Base-by-base conservation (phyloP, 2,888 invertebrate genomes). In the Formica aserva region DNA sequence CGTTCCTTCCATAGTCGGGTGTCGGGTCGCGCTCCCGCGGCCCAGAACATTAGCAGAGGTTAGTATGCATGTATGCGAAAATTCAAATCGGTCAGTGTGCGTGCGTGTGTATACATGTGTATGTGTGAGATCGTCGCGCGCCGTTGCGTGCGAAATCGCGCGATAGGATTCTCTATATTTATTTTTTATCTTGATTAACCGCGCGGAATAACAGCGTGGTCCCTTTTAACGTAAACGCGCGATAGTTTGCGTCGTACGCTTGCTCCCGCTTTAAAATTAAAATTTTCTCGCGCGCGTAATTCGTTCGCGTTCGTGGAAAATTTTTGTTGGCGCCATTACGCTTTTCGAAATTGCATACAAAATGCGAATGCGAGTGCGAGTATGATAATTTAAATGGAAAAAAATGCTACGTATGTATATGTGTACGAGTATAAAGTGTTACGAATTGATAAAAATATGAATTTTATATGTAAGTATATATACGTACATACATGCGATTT, bases 1-100 rank as follows among this genome's bases (percentile, higher is more conserved):
- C 88, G 74, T 81, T 80, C 57, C 57, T 65, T 85, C 63, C 60
- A 84, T 74, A 75, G 88, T 88, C 76, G 87, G 89, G 91, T 91
- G 88, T 88, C 76, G 87, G 89, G 91, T 91, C 91, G 92, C 91
- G 92, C 88, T 63, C 71, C 85, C 78, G 90, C 91, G 92, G 72
- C 91, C 89, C 89, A 78, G 77, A 88, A 84, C 76, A 85, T 86
- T 86, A 84, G 67, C 87, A 88, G 90, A 92, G 92, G 92, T 92
- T 88, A 87, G 91, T 90, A 77, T 76, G 81, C 82, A 82, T 72
- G 65, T 29, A 15, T 15, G 62, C 41, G 62, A 62, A 86, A 83
- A 87, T 89, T 89, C 78, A 86, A 86, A 86, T 88, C 62, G 67
- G 81, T 83, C 55, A 22, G 22, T 2, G 3, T 18, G 26, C 1